Evolutionary conservation across 2,113 vertebrate genomes (phyloP), one percentile per base, ranked within the genome.

Genomic region (Dendrocopos noguchii): DNA sequence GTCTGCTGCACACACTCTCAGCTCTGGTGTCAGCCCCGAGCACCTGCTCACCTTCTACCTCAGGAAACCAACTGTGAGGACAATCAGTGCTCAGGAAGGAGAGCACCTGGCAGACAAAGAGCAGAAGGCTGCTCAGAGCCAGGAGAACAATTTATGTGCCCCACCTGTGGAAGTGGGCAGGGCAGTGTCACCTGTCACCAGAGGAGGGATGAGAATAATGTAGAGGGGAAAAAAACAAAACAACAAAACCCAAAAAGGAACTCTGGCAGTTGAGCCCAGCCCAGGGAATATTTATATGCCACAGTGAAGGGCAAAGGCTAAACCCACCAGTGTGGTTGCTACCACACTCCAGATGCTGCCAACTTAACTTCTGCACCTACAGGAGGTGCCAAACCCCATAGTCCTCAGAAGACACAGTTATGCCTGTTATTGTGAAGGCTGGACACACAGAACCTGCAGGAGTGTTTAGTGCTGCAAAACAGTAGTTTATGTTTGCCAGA

Each of bases 401-500:
- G 39, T 27, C 17, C 42, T 53, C 25, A 27, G 52, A 68, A 88
- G 28, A 28, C 52, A 80, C 31, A 55, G 4, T 29, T 33, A 73
- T 1, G 5, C 2, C n/a, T 0, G 1, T n/a, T 67, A 36, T 6
- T 19, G 29, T 9, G n/a, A 68, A 67, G 18, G 50, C 44, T 44
- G 47, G 21, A 52, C 24, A 70, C 25, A 27, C 63, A 79, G 11
- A 74, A 33, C 33, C 64, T 34, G 11, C 25, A 60, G 56, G 55
- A 47, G 12, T 14, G 16, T 42, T 73, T 5, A 73, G 28, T 34
- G 27, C 63, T 80, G 29, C 66, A 81, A 36, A 74, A 50, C 8
- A 31, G 10, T 19, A 59, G 6, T 50, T 27, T 7, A 9, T 3
- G 2, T 67, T 39, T 73, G 29, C 33, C 8, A 14, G 27, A 53